Evolutionary conservation across 2,888 invertebrate genomes (phyloP).

Genomic region (Sclerodermus sp.): DNA sequence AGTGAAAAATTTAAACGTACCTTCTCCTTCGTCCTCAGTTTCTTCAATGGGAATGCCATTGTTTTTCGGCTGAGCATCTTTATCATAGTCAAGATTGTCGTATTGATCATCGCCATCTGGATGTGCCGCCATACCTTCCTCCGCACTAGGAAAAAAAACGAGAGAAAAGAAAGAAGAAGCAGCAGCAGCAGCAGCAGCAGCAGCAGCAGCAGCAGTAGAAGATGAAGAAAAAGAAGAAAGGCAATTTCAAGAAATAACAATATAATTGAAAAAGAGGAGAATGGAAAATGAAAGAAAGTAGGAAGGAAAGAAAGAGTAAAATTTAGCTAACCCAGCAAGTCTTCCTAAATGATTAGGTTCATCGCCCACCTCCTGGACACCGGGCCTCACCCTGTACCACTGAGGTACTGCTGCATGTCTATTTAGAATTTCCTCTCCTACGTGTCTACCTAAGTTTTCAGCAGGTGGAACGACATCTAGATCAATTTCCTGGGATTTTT

Average conservation of each 20-base stretch:
- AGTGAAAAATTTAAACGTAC: no score
- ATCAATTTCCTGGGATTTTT: slow-evolving; percentile 16
- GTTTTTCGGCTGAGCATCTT: slow-evolving; percentile 46
- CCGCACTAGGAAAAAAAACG: slow-evolving; percentile 32
- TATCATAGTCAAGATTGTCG: slow-evolving; percentile 45
- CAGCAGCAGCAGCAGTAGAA: no score
- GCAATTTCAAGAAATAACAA: no score
- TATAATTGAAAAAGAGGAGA: no score
- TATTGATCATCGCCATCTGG: slow-evolving; percentile 47
- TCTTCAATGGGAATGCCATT: slow-evolving; percentile 43
- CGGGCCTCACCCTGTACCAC: slow-evolving; percentile 38
- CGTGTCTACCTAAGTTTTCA: slow-evolving; percentile 20
- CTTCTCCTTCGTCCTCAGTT: slow-evolving; percentile 53
- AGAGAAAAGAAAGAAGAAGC: no score
- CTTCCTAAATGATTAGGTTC: slow-evolving; percentile 45
- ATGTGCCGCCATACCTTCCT: slow-evolving; percentile 37
- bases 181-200: no score
- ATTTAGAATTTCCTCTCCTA: slow-evolving; percentile 30
- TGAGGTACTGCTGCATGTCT: slow-evolving; percentile 22
- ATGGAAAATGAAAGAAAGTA: background rate
- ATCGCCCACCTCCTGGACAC: slow-evolving; percentile 53
- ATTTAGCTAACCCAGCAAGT: slow-evolving; percentile 39
- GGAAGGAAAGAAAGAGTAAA: no score
- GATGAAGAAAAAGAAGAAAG: no score
- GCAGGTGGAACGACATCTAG: slow-evolving; percentile 25